Conservation (phyloP, 2,113 vertebrate genomes). For the Cynopterus brachyotis region DNA sequence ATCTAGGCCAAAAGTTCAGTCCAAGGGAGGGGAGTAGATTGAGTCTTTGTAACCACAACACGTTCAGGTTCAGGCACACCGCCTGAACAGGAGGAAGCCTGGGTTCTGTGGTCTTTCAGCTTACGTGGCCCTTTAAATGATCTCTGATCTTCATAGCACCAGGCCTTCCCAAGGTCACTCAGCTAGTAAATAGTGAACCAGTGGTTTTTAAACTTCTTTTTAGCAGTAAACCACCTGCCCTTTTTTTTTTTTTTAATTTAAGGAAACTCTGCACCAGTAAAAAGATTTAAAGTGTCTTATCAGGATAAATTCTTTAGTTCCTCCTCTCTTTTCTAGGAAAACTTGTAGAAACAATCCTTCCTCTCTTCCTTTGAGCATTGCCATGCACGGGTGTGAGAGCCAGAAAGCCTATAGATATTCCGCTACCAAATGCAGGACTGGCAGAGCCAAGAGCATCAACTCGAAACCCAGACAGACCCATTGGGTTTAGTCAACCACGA, state of each 20-base stretch:
- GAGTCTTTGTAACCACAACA: neutral
- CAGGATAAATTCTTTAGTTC: neutral
- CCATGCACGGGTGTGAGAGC: neutral
- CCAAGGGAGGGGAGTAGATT: neutral
- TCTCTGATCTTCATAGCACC: neutral
- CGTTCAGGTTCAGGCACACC: neutral
- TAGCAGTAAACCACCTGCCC: neutral
- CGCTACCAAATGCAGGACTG: too few species aligned
- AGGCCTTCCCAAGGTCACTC: neutral
- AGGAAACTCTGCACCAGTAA: neutral
- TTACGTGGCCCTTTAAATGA: neutral
- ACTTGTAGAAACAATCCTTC: neutral
- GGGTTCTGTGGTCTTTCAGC: neutral
- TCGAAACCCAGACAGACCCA: neutral
- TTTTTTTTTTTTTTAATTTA: neutral
- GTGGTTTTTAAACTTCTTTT: neutral
- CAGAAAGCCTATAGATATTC: neutral
- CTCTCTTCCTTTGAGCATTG: neutral
- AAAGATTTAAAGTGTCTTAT: neutral
- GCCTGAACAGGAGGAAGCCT: neutral
- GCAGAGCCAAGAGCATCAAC: neutral
- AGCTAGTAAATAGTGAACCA: neutral
- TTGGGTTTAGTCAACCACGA: neutral
- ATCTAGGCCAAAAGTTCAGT: neutral
- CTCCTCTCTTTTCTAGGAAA: neutral